Conservation (phyloP, 2,888 invertebrate species). For the Orthosia cruda region DNA sequence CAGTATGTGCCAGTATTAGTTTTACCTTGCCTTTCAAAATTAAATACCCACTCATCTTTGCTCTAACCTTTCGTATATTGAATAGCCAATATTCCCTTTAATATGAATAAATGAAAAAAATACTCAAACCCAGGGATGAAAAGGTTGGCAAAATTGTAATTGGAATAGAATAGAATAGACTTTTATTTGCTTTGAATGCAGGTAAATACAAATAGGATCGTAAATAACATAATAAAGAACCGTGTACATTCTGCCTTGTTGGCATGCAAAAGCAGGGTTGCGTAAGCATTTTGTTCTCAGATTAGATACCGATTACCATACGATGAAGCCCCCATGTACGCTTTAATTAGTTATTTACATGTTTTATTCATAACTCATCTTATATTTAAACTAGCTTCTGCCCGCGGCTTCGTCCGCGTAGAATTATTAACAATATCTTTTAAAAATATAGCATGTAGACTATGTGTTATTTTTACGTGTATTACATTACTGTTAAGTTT, state of each 20-base stretch:
- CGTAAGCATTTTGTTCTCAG: constrained; percentile 34
- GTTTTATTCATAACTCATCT: constrained; percentile 52
- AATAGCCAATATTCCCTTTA: constrained; percentile 8
- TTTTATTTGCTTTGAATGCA: too few species aligned
- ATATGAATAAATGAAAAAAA: constrained; percentile 25
- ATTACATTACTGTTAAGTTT: too few species aligned
- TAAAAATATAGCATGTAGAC: too few species aligned
- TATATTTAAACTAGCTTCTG: constrained; percentile 3
- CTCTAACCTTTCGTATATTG: not conserved
- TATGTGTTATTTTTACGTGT: too few species aligned
- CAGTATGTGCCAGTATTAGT: not conserved
- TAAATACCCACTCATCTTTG: not conserved
- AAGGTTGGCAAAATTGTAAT: constrained; percentile 40
- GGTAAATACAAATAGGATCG: too few species aligned
- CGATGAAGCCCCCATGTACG: constrained; percentile 22
- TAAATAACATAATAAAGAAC: too few species aligned
- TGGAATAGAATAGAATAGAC: too few species aligned
- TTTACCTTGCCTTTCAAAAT: not conserved
- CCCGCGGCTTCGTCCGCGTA: too few species aligned
- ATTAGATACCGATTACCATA: constrained; percentile 52
- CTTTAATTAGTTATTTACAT: constrained; percentile 46
- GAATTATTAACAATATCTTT: too few species aligned
- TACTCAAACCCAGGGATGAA: constrained; percentile 9
- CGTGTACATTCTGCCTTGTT: too few species aligned
- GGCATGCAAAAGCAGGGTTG: too few species aligned